Evolutionary conservation across 2,797 vertebrate genomes (phyloP), one percentile per base, ranked within the genome.

Genomic region (Cynodonichthys magdalenae): DNA sequence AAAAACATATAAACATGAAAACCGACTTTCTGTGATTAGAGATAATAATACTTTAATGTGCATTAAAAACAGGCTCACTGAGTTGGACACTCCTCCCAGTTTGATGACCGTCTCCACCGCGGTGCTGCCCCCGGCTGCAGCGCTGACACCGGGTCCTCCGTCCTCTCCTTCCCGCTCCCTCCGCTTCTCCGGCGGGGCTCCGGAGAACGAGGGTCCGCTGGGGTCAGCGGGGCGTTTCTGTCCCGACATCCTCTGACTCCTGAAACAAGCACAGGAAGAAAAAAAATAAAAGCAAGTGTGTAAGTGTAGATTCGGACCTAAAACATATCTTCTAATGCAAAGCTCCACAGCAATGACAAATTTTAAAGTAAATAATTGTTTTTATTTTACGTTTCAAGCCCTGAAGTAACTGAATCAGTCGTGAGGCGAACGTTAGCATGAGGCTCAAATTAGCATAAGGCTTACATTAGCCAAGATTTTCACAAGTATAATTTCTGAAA

Each of bases 41-140:
- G 2, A 2, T 57, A 18, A 36, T 7, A 18, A 52, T 0, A 29
- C 2, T 28, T 50, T 1, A 11, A 3, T 14, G 24, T 2, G 39
- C 5, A 59, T 18, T 15, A 19, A 57, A 31, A 1, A 19, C 5
- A 0, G 9, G 5, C 90, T 93, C 62, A 98, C 97, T 41, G 92
- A 94, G 83, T 96, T 99, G 54, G 95, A 96, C 80, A 97, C 95
- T 0, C 96, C 95, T 53, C 97, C 97, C 9, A 99, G 93, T 76
- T 99, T 99, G 89, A 99, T 99, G 69, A 94, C 93, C 0, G 94
- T 94, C 82, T 93, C 93, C 77, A 94, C 92, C 5, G 93, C 92
- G 1, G 92, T 94, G 85, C 90, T 93, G 12, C 90, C 92, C 6
- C 87, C 89, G 3, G 89, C 91, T 18, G 85, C 84, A 0, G 90